Base-by-base conservation (phyloP, 1,140 invertebrate species). In the Pseudomyrmex concolor region DNA sequence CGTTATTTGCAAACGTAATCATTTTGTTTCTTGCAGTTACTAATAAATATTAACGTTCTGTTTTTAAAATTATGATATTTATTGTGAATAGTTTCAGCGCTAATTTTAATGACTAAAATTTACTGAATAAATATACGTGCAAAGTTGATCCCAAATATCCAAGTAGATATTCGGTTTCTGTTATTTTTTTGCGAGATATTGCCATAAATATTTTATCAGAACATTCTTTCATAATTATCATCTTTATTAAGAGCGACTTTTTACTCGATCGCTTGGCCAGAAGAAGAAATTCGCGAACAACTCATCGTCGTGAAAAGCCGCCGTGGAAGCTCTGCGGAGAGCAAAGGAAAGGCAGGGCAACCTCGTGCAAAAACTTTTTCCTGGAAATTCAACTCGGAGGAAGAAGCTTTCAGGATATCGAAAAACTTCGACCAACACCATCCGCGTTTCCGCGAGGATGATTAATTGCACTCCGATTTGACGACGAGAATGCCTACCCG, bases 381-480 rank as follows among this genome's bases (percentile, higher is more conserved):
- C 17, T 78, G 84, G 66, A 86, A 84, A 83, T 88, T 62, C 63
- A 88, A 90, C 86, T 90, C 84, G 73, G 86, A 76, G 83, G 80
- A 80, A 80, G 86, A 86, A 88, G 86, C 85, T 90, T 90, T 90
- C 85, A 86, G 88, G 89, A 90, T 90, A 90, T 90, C 89, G 89
- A 89, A 85, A 90, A 90, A 90, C 84, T 90, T 89, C 43, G 76
- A 70, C 74, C 66, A 74, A 72, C 68, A 70, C 71, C 67, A 60
- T 73, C 81, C 73, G 88, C 77, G 86, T 86, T 90, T 89, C 86
- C 81, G 66, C 78, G 83, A 89, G 87, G 87, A 90, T 90, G 89
- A 90, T 90, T 90, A 90, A 90, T 90, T 84, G 89, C 86, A 78
- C 83, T 80, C 60, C 59, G 83, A 89, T 89, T 89, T 85, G 72